Evolutionary conservation across 2,113 vertebrate genomes (phyloP), one percentile per base, ranked within the genome.

Genomic region (Halcyon malimbica): DNA sequence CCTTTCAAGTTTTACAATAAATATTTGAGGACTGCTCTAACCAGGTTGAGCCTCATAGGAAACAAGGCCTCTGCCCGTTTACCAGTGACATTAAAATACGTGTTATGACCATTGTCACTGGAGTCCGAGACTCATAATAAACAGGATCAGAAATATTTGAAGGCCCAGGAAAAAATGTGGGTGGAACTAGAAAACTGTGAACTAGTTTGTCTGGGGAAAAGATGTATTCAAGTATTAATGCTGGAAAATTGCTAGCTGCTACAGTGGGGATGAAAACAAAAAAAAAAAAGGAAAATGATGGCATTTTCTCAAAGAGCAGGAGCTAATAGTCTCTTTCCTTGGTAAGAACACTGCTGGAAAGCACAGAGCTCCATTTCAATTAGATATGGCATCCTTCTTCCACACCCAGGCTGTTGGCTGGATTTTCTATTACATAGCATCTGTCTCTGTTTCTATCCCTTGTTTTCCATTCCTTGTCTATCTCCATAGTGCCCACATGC

Each of bases 211-310:
- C 13, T 84, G 33, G 41, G 56, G 31, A 57, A 68, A 93, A 93
- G 37, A 86, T 69, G 25, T 73, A 71, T 96, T 90, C 69, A 73
- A 26, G 57, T 65, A 87, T 87, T 93, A 92, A 87, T 84, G 65
- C 44, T 92, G 65, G 76, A 19, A 95, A 96, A 94, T 76, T 95
- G 37, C 44, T 74, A 82, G 29, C 65, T 82, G 29, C 78, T 76
- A 16, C 16, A 44, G 28, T 23, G 17, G n/a, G 23, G 17, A 25
- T 86, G 26, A 67, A 87, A 69, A 35, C 35, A 35, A 85, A 77
- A 87, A 92, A 82, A 77, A 87, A 91, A 60, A 12, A 25, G 20
- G 33, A 41, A 89, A 84, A 50, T 15, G 24, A 82, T 87, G 65
- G 48, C 57, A 78, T 79, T 90, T 95, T 89, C 73, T 79, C 68